Conservation (phyloP, 2,113 vertebrate species). For the Empidonax alnorum region DNA sequence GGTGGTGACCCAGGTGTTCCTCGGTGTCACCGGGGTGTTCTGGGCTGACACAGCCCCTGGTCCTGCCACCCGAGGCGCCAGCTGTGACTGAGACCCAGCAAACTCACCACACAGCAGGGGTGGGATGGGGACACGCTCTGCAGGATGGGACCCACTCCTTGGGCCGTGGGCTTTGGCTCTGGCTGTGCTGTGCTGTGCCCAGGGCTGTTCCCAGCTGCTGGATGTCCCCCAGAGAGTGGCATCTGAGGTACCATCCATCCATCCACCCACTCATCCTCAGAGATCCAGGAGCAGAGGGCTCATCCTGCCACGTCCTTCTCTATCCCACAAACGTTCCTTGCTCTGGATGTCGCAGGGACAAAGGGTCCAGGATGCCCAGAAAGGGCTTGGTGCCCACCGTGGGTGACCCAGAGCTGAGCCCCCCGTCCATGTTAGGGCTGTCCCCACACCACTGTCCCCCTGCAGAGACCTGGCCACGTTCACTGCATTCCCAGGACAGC, state of each 20-base stretch:
- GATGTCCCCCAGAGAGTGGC: background rate
- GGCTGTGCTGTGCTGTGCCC: background rate
- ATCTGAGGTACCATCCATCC: background rate
- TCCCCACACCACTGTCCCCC: accelerated
- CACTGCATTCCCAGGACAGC: background rate
- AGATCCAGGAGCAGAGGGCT: background rate
- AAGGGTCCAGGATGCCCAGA: background rate
- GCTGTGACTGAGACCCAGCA: background rate
- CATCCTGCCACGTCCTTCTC: background rate
- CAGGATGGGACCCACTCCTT: background rate
- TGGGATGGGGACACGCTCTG: accelerated
- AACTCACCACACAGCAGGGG: background rate
- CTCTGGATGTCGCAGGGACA: background rate
- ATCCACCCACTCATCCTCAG: background rate
- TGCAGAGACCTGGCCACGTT: background rate
- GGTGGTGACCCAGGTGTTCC: slow-evolving; percentile 33
- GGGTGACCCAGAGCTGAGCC: background rate
- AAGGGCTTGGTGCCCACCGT: accelerated
- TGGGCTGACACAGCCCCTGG: background rate
- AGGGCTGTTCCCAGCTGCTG: background rate
- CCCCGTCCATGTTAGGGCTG: accelerated
- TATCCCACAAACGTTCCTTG: accelerated
- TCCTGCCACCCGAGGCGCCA: background rate
- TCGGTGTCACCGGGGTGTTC: background rate
- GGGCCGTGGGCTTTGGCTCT: accelerated